Percentiles rank a stretch among this genome's conserved stretches.
Conservation (phyloP, 2,113 vertebrate species). For the Archilochus colubris region DNA sequence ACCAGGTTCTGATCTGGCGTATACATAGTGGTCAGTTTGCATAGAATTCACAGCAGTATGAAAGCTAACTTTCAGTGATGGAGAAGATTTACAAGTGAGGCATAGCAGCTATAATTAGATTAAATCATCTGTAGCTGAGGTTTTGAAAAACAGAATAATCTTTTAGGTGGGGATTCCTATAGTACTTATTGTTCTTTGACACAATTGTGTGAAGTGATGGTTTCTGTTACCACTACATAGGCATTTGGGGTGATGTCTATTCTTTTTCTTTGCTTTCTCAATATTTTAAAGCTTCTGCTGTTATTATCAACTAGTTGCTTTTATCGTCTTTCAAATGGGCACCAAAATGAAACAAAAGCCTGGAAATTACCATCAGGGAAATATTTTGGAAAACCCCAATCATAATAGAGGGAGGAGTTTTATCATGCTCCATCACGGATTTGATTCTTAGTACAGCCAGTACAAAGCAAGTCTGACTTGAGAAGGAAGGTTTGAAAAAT, state of each 20-base stretch:
- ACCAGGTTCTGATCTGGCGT: not conserved
- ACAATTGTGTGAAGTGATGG: not conserved
- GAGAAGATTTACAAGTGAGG: not conserved
- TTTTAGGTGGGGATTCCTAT: not conserved
- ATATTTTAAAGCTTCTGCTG: not conserved
- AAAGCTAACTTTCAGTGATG: not conserved
- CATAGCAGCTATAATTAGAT: not conserved
- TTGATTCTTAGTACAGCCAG: not conserved
- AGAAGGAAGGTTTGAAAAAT: not conserved
- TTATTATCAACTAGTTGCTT: not conserved
- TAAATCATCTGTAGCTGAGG: not conserved
- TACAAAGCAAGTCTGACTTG: not conserved
- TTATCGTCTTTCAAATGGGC: not conserved
- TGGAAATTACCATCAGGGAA: not conserved
- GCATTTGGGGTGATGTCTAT: not conserved
- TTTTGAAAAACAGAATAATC: conserved; percentile 2
- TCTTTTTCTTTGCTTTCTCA: not conserved
- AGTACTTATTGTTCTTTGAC: not conserved
- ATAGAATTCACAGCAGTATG: not conserved
- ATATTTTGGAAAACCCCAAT: not conserved
- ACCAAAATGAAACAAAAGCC: not conserved
- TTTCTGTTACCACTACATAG: not conserved
- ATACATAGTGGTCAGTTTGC: not conserved
- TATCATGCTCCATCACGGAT: not conserved
- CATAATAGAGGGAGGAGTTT: not conserved